Evolutionary conservation across 2,797 vertebrate genomes (phyloP), one percentile per base, ranked within the genome.

Genomic region (Myotis myotis): DNA sequence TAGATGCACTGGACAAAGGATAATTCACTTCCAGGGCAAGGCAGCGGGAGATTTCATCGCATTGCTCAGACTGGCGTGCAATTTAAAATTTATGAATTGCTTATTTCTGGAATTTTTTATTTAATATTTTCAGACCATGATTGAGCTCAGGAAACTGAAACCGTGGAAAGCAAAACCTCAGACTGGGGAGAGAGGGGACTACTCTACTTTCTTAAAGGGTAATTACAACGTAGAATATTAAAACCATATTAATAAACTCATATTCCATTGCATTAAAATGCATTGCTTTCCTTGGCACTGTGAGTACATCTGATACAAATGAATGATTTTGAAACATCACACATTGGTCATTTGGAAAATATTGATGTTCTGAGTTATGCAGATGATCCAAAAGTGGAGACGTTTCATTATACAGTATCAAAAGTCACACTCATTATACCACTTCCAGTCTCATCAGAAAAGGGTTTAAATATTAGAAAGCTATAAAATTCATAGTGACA

Each of bases 291-390:
- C 30, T 72, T 92, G 89, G 15, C 8, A 75, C 64, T 87, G 68
- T 91, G 76, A 89, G 51, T 91, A 49, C 8, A 19, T 91, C 28
- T 82, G 93, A 93, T 60, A 90, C 57, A 89, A 82, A 74, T 72
- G 49, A 76, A 25, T 85, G 49, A 62, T 91, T 91, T 75, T 89
- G 20, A 87, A 62, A 72, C 49, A 75, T 20, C 16, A 51, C 62
- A 57, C 6, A 23, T 57, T 44, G n/a, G 47, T 82, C 68, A 75
- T 86, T 71, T 90, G 68, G 38, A 86, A 96, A 93, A 75, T 47
- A 82, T 1, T 53, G 53, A n/a, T 82, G 84, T 80, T 66, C 49
- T 81, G 75, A 87, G 44, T 87, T 49, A 81, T 3, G 1, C 33
- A 89, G 53, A 76, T 89, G 25, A 92, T 64, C 25, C 60, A 76